Conservation (phyloP, 2,113 vertebrate species). For the Myiagra hebetior region DNA sequence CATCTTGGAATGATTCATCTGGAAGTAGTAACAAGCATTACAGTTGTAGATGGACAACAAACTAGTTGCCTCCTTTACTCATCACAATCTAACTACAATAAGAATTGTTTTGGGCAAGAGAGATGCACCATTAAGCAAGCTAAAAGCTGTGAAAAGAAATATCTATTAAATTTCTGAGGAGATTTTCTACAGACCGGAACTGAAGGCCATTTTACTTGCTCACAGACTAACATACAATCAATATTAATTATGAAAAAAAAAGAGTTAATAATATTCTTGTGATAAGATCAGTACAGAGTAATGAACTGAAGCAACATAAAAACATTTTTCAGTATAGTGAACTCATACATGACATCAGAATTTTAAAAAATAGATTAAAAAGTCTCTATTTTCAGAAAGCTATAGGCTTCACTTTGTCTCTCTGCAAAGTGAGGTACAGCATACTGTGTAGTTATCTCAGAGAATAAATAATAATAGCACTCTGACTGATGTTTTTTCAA, state of each 20-base stretch:
- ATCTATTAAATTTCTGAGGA: not conserved
- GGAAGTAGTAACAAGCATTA: not conserved
- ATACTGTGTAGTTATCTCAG: not conserved
- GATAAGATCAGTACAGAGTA: not conserved
- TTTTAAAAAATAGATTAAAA: not conserved
- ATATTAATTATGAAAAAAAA: constrained; percentile 23
- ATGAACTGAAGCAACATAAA: not conserved
- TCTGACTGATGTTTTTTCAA: not conserved
- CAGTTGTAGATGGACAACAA: not conserved
- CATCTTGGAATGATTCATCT: not conserved
- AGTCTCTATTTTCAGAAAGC: not conserved
- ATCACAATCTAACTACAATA: not conserved
- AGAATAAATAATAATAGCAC: not conserved
- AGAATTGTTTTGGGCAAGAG: not conserved
- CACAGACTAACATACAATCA: not conserved
- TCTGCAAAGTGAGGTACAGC: not conserved
- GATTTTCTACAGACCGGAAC: not conserved
- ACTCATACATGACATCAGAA: not conserved
- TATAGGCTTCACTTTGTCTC: not conserved
- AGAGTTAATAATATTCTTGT: not conserved
- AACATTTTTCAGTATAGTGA: not conserved
- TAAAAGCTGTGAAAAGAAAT: not conserved
- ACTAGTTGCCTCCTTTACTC: not conserved
- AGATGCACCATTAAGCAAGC: not conserved
- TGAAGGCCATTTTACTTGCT: not conserved